phyloP scores from a whole-genome alignment of 2,797 vertebrate species.

The Sebastes minor region DNA sequence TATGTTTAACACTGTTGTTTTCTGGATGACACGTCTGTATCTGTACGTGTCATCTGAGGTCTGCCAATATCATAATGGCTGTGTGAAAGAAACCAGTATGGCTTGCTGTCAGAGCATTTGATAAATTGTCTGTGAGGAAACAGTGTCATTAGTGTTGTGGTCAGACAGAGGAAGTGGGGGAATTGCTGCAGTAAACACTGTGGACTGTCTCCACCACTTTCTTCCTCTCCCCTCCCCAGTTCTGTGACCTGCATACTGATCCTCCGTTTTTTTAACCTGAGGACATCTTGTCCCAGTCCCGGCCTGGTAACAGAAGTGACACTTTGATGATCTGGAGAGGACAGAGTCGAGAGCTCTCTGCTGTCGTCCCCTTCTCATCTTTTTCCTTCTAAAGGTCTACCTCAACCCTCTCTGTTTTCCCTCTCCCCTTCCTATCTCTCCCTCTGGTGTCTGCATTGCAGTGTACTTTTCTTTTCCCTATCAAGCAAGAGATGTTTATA shows the following conservation, averaged over 20 bases:
- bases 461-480: conserved; percentile 51
- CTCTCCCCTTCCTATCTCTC: conserved; percentile 15
- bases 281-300: conserved; percentile 65
- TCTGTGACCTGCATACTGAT: conserved; percentile 82
- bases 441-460: conserved; percentile 69
- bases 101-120: conserved; percentile 41
- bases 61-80: conserved; percentile 10
- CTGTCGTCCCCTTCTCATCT: conserved; percentile 49
- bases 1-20: not conserved
- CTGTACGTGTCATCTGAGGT: not conserved
- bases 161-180: conserved; percentile 58
- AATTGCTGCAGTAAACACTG: conserved; percentile 66
- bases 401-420: conserved; percentile 33
- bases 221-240: conserved; percentile 34
- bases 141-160: conserved; percentile 59
- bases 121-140: conserved; percentile 47
- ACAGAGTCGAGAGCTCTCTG: conserved; percentile 59
- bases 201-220: conserved; percentile 53
- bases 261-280: conserved; percentile 68
- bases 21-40: not conserved
- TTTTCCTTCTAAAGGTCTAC: conserved; percentile 39
- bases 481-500: conserved; percentile 57
- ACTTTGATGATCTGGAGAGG: conserved; percentile 67
- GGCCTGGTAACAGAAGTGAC: conserved; percentile 57
- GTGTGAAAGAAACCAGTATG: conserved; percentile 17